These are phyloP conservation scores for Sarcophaga rosellei DNA, from an alignment of 2,888 invertebrate species.

Conservation along the genomic window DNA sequence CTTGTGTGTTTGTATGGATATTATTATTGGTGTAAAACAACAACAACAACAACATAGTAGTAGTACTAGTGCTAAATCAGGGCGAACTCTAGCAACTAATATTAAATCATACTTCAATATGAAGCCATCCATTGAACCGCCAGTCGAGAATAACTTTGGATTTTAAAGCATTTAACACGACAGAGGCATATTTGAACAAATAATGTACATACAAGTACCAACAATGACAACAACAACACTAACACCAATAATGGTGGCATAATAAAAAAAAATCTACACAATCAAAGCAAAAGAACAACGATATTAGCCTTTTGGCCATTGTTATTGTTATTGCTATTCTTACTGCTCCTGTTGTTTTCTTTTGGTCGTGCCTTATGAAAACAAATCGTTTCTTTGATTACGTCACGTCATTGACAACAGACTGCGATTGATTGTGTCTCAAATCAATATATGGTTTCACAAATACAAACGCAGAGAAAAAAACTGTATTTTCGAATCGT, in stretches of 20 bases:
- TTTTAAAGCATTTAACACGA: slow-evolving; percentile 48
- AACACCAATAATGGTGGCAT: background rate
- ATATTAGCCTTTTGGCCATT: slow-evolving; percentile 63
- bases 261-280: slow-evolving; percentile 2
- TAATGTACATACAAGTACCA: slow-evolving; percentile 44
- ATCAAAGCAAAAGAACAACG: slow-evolving; percentile 54
- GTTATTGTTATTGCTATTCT: slow-evolving; percentile 28
- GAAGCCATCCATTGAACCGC: slow-evolving; percentile 3
- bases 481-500: background rate
- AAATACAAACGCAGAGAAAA: too few species aligned
- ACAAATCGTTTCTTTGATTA: slow-evolving; percentile 79
- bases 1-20: slow-evolving; percentile 29
- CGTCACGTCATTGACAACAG: slow-evolving; percentile 69
- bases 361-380: slow-evolving; percentile 75
- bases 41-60: slow-evolving; percentile 51
- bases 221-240: slow-evolving; percentile 51
- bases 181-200: slow-evolving; percentile 49
- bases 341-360: slow-evolving; percentile 21
- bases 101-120: slow-evolving; percentile 52
- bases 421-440: background rate
- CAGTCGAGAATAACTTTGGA: slow-evolving; percentile 47
- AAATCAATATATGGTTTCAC: background rate
- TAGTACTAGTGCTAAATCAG: slow-evolving; percentile 56
- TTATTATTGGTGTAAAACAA: slow-evolving; percentile 60
- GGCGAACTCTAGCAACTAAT: slow-evolving; percentile 50